Conservation (phyloP, 1,140 invertebrate species). For the Bemisia tabaci region DNA sequence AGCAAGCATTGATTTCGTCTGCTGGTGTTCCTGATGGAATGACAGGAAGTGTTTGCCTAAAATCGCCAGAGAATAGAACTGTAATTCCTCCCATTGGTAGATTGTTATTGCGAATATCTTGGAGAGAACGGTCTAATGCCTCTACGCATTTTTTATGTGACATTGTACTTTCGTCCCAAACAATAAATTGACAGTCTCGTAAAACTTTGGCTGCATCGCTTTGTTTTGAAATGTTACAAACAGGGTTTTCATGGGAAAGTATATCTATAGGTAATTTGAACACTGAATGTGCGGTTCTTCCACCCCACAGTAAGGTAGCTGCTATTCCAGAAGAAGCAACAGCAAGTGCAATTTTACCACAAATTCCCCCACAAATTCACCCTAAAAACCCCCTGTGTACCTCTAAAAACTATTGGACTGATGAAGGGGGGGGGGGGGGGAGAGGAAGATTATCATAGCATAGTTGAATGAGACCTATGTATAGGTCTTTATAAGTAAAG, state of each 20-base stretch:
- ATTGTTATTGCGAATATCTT: conserved; percentile 8
- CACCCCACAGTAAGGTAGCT: conserved; percentile 34
- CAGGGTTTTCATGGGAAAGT: conserved; percentile 12
- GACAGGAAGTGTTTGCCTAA: conserved; percentile 27
- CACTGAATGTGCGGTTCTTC: conserved; percentile 34
- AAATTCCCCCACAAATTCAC: no score
- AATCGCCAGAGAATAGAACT: conserved; percentile 27
- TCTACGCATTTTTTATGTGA: conserved; percentile 24
- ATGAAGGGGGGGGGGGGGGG: no score
- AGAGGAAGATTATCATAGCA: no score
- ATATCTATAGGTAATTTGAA: conserved; percentile 30
- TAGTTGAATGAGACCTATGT: no score
- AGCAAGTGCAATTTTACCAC: conserved; percentile 31
- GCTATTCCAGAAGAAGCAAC: conserved; percentile 40
- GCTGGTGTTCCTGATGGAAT: conserved; percentile 29
- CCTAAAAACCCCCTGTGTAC: no score
- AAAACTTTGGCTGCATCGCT: not conserved
- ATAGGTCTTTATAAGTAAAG: no score
- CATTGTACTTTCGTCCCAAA: conserved; percentile 34
- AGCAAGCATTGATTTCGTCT: conserved; percentile 32
- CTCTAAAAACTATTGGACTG: no score
- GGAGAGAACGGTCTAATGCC: conserved; percentile 25
- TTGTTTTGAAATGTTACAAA: conserved; percentile 22
- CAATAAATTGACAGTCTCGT: conserved; percentile 23
- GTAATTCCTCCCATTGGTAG: conserved; percentile 22